Conservation (phyloP, 1,140 invertebrate species). For the Cataglyphis hispanica region DNA sequence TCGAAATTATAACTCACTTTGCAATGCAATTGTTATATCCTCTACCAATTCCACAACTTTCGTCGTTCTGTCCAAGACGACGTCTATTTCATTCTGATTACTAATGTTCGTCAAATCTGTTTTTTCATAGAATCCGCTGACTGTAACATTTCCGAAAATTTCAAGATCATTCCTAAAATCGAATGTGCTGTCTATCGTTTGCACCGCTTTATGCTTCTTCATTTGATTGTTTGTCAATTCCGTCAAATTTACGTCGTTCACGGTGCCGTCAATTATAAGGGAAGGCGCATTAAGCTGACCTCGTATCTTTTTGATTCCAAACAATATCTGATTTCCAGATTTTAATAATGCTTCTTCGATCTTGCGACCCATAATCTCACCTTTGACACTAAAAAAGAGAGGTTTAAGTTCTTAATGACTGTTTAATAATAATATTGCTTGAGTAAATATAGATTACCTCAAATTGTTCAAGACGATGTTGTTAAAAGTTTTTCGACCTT, state of each 20-base stretch:
- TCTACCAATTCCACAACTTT: conserved; percentile 43
- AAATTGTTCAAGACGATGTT: conserved; percentile 66
- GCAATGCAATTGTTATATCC: conserved; percentile 59
- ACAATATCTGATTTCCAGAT: conserved; percentile 69
- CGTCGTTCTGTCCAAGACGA: neutral
- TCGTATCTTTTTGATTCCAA: conserved; percentile 67
- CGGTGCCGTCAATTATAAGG: conserved; percentile 67
- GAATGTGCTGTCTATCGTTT: conserved; percentile 72
- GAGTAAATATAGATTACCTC: conserved; percentile 58
- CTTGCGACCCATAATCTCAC: conserved; percentile 64
- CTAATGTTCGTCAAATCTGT: conserved; percentile 62
- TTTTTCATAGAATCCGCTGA: conserved; percentile 59
- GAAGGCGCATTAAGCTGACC: conserved; percentile 63
- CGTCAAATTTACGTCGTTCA: conserved; percentile 76
- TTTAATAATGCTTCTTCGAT: conserved; percentile 70
- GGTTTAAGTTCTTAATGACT: neutral
- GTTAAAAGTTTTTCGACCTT: conserved; percentile 76
- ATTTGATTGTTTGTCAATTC: conserved; percentile 67
- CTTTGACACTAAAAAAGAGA: conserved; percentile 63
- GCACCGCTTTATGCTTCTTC: conserved; percentile 62
- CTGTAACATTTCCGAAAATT: conserved; percentile 73
- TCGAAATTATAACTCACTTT: conserved; percentile 64
- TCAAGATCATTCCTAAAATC: conserved; percentile 68
- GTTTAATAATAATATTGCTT: neutral
- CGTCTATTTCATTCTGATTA: neutral